Percentiles rank a stretch among this genome's conserved stretches.
phyloP scores from a whole-genome alignment of 2,113 vertebrate species.

The Piprites chloris region DNA sequence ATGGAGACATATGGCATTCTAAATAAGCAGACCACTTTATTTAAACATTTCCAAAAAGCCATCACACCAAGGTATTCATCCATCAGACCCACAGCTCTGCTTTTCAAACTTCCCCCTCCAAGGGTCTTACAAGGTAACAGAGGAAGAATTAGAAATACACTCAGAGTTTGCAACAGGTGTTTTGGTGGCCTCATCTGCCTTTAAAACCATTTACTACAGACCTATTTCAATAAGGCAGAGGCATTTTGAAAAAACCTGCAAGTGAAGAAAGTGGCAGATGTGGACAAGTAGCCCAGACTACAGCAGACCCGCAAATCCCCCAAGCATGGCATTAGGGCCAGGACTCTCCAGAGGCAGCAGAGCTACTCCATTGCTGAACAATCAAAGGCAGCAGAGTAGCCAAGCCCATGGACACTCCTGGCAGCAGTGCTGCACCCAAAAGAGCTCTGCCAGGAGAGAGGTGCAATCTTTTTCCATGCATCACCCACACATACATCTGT shows the following conservation, averaged over 20 bases:
- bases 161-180: neutral
- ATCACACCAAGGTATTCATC: neutral
- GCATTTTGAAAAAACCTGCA: neutral
- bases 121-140: neutral
- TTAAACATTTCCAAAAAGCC: neutral
- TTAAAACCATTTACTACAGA: neutral
- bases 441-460: neutral
- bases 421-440: neutral
- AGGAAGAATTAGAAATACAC: neutral
- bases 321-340: rapidly evolving
- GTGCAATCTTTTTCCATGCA: rapidly evolving
- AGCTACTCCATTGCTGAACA: neutral
- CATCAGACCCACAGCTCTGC: neutral
- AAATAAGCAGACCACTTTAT: neutral
- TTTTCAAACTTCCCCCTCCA: neutral
- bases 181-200: neutral
- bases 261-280: neutral
- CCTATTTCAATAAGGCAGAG: neutral
- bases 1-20: neutral
- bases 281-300: neutral
- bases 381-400: rapidly evolving
- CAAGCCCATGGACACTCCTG: neutral
- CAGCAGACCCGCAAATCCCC: neutral
- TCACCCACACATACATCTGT: neutral
- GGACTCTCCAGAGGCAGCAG: neutral